These are phyloP conservation scores for Campylomormyrus tamandua DNA, from an alignment of 2,113 vertebrate genomes.

Conservation along the genomic window DNA sequence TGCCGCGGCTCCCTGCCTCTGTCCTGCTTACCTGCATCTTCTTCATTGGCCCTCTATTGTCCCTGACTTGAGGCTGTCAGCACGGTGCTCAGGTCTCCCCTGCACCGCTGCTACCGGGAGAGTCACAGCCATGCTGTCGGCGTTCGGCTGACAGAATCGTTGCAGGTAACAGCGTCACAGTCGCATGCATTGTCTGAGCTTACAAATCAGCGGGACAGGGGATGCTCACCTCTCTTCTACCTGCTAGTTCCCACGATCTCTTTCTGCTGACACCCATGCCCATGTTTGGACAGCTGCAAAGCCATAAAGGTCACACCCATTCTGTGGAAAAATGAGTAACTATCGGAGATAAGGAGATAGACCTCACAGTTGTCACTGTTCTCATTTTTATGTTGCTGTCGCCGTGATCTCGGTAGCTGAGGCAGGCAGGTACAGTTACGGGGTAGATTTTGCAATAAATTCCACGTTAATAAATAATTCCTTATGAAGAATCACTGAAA, in stretches of 20 bases:
- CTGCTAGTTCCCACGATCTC: slow-evolving; percentile 35
- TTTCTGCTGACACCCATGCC: slow-evolving; percentile 4
- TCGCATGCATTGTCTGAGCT: slow-evolving; percentile 13
- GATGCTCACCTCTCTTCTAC: slow-evolving; percentile 37
- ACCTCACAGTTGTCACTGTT: neutral
- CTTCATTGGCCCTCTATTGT: neutral
- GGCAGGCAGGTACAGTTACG: neutral
- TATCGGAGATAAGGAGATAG: slow-evolving; percentile 13
- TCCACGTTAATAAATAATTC: neutral
- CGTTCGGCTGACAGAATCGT: neutral
- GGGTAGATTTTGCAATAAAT: slow-evolving; percentile 3
- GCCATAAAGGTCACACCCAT: slow-evolving; percentile 6
- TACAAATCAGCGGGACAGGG: slow-evolving; percentile 24
- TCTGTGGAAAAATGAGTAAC: slow-evolving; percentile 16
- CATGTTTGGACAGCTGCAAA: neutral
- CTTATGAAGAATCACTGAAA: neutral
- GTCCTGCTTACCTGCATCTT: neutral
- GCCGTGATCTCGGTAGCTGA: neutral
- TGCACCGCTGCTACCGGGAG: neutral
- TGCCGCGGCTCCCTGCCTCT: neutral
- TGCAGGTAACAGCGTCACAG: neutral
- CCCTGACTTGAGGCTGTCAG: neutral
- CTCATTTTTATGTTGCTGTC: neutral
- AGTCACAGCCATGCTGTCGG: neutral
- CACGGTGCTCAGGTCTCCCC: neutral